A percentile compares a stretch with the other conserved stretches of the same genome.
These are phyloP conservation scores for Odontomyia ornata DNA, from an alignment of 2,888 invertebrate species.

Conservation along the genomic window DNA sequence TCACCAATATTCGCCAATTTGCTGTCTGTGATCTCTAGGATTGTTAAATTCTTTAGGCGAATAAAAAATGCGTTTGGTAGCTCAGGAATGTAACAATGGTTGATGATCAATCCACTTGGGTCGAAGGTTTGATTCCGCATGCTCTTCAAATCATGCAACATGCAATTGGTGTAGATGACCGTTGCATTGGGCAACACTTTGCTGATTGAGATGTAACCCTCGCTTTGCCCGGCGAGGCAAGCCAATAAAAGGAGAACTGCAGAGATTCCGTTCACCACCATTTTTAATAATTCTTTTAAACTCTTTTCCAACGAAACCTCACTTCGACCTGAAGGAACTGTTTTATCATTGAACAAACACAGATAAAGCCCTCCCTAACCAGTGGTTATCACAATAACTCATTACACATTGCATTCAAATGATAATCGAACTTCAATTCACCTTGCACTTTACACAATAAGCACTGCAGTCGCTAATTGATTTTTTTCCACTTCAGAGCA, in stretches of 20 bases:
- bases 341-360: neutral
- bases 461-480: no score
- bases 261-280: neutral
- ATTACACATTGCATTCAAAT: no score
- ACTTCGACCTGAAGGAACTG: neutral
- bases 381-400: neutral
- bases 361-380: neutral
- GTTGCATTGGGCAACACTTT: constrained; percentile 29
- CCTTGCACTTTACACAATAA: no score
- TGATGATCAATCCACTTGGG: constrained; percentile 53
- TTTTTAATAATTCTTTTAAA: neutral
- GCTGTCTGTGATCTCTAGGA: constrained; percentile 57
- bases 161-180: constrained; percentile 47
- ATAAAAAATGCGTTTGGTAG: constrained; percentile 59
- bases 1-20: constrained; percentile 55
- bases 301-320: neutral
- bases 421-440: no score
- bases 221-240: neutral
- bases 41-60: constrained; percentile 54
- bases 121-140: constrained; percentile 47
- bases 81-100: constrained; percentile 55
- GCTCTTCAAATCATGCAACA: constrained; percentile 43
- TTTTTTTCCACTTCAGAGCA: no score
- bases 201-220: constrained; percentile 23
- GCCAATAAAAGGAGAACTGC: neutral